Conservation (phyloP, 2,113 vertebrate species). For the Peromyscus maniculatus region DNA sequence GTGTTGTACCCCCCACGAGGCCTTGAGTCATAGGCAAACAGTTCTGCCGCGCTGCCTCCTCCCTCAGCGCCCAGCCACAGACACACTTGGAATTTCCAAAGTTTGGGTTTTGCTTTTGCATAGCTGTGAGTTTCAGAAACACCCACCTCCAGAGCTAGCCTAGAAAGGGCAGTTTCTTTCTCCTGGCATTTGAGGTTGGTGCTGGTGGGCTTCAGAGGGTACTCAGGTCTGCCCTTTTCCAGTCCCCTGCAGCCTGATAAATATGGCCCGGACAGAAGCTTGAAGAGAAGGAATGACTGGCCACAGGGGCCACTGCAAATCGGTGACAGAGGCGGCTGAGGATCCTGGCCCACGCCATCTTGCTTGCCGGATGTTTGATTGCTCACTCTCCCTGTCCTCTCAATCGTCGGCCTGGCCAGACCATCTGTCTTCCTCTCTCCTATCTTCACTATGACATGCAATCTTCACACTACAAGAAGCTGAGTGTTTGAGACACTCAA, state of each 20-base stretch:
- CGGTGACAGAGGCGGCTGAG: not conserved
- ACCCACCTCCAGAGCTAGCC: not conserved
- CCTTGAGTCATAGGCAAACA: constrained; percentile 47
- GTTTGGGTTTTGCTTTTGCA: constrained; percentile 67
- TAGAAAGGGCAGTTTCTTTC: not conserved
- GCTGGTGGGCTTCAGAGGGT: not conserved
- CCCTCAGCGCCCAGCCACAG: constrained; percentile 2
- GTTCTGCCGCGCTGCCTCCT: not conserved
- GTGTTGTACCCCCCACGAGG: not conserved
- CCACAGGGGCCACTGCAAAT: not conserved
- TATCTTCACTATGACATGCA: not conserved
- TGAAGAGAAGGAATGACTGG: not conserved
- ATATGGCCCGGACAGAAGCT: not conserved
- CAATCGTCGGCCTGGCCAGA: not conserved
- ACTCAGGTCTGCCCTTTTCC: not conserved
- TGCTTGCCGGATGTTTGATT: not conserved
- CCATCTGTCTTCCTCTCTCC: not conserved
- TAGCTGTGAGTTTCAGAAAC: constrained; percentile 54
- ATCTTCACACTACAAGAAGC: not conserved
- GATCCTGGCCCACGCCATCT: not conserved
- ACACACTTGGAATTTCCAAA: constrained; percentile 67
- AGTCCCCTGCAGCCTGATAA: not conserved
- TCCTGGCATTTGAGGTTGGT: not conserved
- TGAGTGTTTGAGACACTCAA: not conserved
- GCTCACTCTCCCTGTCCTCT: not conserved